phyloP scores from a whole-genome alignment of 2,888 invertebrate genomes.

The Cephus spinipes region DNA sequence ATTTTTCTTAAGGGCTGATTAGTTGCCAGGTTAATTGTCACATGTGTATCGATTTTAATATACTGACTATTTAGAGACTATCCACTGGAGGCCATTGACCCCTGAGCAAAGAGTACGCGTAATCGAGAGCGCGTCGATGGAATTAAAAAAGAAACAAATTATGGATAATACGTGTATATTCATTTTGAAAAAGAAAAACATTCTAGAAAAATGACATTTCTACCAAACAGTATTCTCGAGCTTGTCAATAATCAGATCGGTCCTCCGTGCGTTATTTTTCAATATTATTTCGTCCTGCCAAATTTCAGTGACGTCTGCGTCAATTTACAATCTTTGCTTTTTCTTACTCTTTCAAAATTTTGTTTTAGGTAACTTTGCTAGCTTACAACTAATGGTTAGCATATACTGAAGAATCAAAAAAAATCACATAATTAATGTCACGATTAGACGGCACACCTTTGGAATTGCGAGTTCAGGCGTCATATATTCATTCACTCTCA shows the following conservation, averaged over 20 bases:
- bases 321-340: background rate
- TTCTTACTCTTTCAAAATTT: background rate
- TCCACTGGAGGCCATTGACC: background rate
- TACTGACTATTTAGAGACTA: background rate
- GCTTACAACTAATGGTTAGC: slow-evolving; percentile 49
- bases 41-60: background rate
- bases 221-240: background rate
- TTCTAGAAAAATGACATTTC: background rate
- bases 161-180: background rate
- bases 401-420: slow-evolving; percentile 42
- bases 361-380: slow-evolving; percentile 23
- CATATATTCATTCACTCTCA: background rate
- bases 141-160: background rate
- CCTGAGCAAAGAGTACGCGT: background rate
- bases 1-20: slow-evolving; percentile 6
- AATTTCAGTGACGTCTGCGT: background rate
- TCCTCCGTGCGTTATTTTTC: background rate
- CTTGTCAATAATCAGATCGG: background rate
- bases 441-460: slow-evolving; percentile 34
- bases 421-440: slow-evolving; percentile 44
- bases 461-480: background rate
- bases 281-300: background rate
- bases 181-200: background rate
- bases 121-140: background rate
- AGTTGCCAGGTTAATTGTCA: background rate